Evolutionary conservation across 2,888 invertebrate species (phyloP).

Genomic region (Metopia argyrocephala): DNA sequence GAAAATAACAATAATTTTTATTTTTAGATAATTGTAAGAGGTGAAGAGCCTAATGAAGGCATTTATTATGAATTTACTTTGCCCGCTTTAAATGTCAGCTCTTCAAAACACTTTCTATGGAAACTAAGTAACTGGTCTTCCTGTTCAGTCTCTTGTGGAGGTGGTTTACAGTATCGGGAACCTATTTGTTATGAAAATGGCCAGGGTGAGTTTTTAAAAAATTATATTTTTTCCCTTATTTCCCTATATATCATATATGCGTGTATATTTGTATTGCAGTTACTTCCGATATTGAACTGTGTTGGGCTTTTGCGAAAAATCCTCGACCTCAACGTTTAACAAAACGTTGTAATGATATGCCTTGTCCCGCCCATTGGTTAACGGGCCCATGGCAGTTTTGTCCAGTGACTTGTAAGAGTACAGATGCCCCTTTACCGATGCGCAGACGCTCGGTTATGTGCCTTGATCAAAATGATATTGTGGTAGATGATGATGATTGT

Average conservation of each 20-base stretch:
- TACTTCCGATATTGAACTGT: slow-evolving; percentile 81
- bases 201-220: slow-evolving; percentile 74
- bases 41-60: slow-evolving; percentile 87
- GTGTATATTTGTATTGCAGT: slow-evolving; percentile 76
- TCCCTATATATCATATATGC: no score
- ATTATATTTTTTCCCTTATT: not conserved
- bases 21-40: slow-evolving; percentile 84
- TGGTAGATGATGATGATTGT: slow-evolving; percentile 87
- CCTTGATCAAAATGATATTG: slow-evolving; percentile 87
- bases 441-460: slow-evolving; percentile 85
- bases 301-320: slow-evolving; percentile 80
- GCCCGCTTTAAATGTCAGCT: slow-evolving; percentile 80
- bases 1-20: slow-evolving; percentile 11
- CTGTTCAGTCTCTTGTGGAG: slow-evolving; percentile 88
- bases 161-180: slow-evolving; percentile 83
- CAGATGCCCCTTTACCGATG: slow-evolving; percentile 80
- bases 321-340: slow-evolving; percentile 82
- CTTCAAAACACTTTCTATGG: slow-evolving; percentile 85
- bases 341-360: slow-evolving; percentile 83
- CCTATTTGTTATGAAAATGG: slow-evolving; percentile 79
- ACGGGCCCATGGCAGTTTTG: slow-evolving; percentile 92
- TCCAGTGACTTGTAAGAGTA: slow-evolving; percentile 82
- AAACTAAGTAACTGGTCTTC: slow-evolving; percentile 89
- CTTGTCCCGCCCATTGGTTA: slow-evolving; percentile 91
- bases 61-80: slow-evolving; percentile 89